phyloP scores from a whole-genome alignment of 2,113 vertebrate genomes.

The Phaethornis superciliosus region DNA sequence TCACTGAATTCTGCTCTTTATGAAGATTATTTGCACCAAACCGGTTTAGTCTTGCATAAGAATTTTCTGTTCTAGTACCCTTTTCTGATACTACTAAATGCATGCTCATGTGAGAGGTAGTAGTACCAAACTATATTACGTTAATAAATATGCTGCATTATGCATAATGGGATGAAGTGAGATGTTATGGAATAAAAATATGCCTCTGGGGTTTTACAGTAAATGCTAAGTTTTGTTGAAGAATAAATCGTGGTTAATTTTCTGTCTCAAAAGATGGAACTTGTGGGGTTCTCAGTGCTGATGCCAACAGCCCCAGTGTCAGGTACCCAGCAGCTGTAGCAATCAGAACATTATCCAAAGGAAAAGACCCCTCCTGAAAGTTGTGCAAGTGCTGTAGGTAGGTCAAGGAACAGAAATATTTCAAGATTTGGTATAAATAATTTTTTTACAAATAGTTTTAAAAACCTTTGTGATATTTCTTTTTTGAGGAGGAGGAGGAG shows the following conservation, averaged over 20 bases:
- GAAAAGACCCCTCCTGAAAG: not conserved
- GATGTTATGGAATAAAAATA: slow-evolving; percentile 1
- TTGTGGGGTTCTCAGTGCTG: not conserved
- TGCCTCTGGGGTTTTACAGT: not conserved
- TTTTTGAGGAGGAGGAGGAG: too few relatives aligned
- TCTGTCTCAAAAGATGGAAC: not conserved
- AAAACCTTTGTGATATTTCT: not conserved
- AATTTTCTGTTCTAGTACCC: not conserved
- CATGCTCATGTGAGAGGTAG: not conserved
- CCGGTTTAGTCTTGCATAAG: not conserved
- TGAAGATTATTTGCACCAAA: not conserved
- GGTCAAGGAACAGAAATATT: not conserved
- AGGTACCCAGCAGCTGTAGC: not conserved
- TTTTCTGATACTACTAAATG: not conserved
- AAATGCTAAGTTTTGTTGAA: not conserved
- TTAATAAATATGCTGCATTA: not conserved
- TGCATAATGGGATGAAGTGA: not conserved
- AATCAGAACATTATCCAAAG: not conserved
- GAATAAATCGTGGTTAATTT: slow-evolving; percentile 45
- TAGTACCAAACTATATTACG: not conserved
- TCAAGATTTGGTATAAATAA: not conserved
- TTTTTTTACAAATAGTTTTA: too few relatives aligned
- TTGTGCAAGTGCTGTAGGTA: not conserved
- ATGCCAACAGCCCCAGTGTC: not conserved
- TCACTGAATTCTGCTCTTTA: not conserved